phyloP scores from a whole-genome alignment of 2,888 invertebrate genomes.

The Ctena decussata region DNA sequence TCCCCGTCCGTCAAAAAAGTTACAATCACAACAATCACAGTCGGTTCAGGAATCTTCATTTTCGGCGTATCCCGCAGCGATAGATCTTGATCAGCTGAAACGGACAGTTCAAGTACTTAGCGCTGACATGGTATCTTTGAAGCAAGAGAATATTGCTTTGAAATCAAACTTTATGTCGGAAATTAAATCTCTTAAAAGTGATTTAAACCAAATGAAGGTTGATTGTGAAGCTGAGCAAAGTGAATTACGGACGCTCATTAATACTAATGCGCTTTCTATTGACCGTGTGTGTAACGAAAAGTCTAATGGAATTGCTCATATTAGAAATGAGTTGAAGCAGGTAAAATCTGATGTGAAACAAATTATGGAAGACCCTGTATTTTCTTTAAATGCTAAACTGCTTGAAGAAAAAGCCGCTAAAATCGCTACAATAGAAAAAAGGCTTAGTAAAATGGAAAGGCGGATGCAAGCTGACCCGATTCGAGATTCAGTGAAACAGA shows the following conservation, averaged over 20 bases:
- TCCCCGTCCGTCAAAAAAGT: background rate
- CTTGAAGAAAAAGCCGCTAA: background rate
- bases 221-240: background rate
- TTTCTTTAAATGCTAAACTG: background rate
- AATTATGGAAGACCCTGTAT: background rate
- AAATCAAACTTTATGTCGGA: background rate
- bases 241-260: background rate
- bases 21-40: background rate
- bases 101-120: background rate
- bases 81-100: background rate
- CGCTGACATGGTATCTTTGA: background rate
- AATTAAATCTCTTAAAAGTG: background rate
- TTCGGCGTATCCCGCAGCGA: background rate
- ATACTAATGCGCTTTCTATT: background rate
- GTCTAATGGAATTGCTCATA: background rate
- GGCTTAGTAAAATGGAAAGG: background rate
- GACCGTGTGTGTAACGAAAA: background rate
- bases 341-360: background rate
- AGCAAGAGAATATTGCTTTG: background rate
- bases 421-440: background rate
- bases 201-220: background rate
- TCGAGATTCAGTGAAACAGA: background rate
- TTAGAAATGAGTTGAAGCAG: background rate
- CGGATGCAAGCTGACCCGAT: background rate
- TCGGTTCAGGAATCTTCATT: background rate